Evolutionary conservation across 53 echinoderm and acorn worm species (phyloP), one percentile per base, ranked within the genome.

Genomic region (Paracentrotus lividus): DNA sequence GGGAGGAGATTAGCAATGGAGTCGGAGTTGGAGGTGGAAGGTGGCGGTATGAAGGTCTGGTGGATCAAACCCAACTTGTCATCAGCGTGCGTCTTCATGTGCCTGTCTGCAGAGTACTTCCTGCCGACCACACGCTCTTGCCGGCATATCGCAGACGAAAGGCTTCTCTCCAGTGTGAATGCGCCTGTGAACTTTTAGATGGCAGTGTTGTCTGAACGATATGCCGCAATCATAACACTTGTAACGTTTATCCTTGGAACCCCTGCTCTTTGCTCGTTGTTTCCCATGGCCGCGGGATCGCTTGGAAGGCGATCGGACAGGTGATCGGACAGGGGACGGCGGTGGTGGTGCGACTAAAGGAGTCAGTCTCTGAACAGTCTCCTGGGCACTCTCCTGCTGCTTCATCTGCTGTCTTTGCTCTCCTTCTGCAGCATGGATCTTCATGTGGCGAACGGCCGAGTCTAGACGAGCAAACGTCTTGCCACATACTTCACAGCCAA

Each of bases 121-220:
- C 90, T 66, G 5, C 90, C 90, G 2, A 90, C n/a, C n/a, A n/a
- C n/a, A n/a, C 69, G 32, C 72, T 42, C 72, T 90, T 90, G 13
- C 90, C 90, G 40, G 72, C 6, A 90, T 55, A 36, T 90, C 75
- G 34, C 90, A 90, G 75, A 69, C 29, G 42, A 90, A 90, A 24
- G 90, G 90, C 90, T 90, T 90, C 72, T 90, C 90, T 27, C 90
- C 90, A 2, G 90, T 90, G 36, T 90, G 90, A 54, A 90, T 90
- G 69, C 90, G 68, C 23, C 72, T n/a, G 23, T 90, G 90, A 29
- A 90, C 90, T 13, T 72, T 68, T 13, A 90, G 90, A 45, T 90
- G 90, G 24, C 90, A 90, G 20, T 49, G 90, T 53, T 90, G 90
- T 29, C 90, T 45, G 38, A 90, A 90, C 7, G 69, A 44, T 45